phyloP scores from a whole-genome alignment of 2,888 invertebrate genomes.

The Gari tellinella region DNA sequence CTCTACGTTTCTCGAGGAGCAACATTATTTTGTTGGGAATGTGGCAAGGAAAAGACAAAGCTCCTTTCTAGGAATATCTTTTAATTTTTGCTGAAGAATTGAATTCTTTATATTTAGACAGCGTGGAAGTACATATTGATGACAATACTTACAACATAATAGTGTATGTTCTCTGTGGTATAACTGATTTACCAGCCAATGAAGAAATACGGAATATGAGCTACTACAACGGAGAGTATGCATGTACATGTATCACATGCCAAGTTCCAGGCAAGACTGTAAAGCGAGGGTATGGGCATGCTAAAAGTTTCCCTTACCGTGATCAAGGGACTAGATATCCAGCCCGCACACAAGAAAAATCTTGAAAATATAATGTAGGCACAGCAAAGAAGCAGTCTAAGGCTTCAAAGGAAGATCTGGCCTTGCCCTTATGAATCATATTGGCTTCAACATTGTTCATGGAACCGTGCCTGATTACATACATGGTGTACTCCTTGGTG shows the following conservation, averaged over 20 bases:
- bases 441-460: conserved; percentile 3
- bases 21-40: conserved; percentile 44
- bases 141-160: conserved; percentile 23
- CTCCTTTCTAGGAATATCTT: conserved; percentile 31
- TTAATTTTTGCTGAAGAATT: too few species aligned
- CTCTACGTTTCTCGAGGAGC: conserved; percentile 26
- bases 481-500: conserved; percentile 55
- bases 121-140: conserved; percentile 31
- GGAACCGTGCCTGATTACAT: conserved; percentile 51
- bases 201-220: conserved; percentile 43
- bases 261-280: conserved; percentile 45
- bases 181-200: conserved; percentile 49
- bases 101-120: conserved; percentile 28
- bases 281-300: conserved; percentile 28
- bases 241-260: conserved; percentile 43
- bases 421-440: background rate
- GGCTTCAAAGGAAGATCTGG: conserved; percentile 38
- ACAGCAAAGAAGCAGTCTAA: conserved; percentile 8
- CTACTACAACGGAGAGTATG: conserved; percentile 35
- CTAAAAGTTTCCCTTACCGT: conserved; percentile 30
- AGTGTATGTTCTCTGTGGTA: conserved; percentile 30
- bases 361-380: conserved; percentile 7
- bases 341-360: background rate
- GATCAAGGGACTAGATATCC: background rate
- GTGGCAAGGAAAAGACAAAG: conserved; percentile 55